Evolutionary conservation across 2,888 invertebrate species (phyloP).

Genomic region (Imbricaverruca yamaguchii): DNA sequence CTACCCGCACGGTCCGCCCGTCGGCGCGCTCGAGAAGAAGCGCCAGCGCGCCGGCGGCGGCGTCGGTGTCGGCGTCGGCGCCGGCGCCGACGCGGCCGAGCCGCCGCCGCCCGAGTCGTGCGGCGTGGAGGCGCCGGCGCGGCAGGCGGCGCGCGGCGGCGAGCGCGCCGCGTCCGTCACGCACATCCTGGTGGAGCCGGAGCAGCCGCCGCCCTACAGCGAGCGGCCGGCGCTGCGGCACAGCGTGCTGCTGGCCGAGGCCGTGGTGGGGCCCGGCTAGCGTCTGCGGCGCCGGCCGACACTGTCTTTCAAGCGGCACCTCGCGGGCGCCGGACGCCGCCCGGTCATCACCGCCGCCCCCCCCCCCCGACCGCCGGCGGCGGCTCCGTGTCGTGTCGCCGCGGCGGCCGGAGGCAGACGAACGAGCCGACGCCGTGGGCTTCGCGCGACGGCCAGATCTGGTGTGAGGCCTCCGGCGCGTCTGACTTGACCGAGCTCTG

Average conservation of each 20-base stretch:
- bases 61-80: too few relatives aligned
- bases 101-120: neutral
- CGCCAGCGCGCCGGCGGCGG: conserved; percentile 1
- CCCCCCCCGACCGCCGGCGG: too few relatives aligned
- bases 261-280: neutral
- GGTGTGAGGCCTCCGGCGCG: neutral
- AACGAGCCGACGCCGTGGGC: neutral
- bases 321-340: neutral
- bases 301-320: neutral
- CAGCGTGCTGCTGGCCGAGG: conserved; percentile 9
- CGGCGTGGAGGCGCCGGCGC: neutral
- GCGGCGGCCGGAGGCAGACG: neutral
- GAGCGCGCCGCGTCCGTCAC: neutral
- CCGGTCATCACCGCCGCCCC: too few relatives aligned
- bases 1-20: neutral
- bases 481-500: neutral
- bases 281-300: neutral
- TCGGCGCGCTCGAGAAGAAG: conserved; percentile 1
- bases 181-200: conserved; percentile 1
- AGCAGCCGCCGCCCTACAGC: conserved; percentile 8
- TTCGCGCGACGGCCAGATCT: neutral
- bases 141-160: neutral
- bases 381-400: neutral
- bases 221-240: conserved; percentile 9
- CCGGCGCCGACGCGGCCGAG: neutral